A percentile compares a stretch with the other conserved stretches of the same genome.
Evolutionary conservation across 2,113 vertebrate genomes (phyloP).

Genomic region (Choloepus hoffmanni): DNA sequence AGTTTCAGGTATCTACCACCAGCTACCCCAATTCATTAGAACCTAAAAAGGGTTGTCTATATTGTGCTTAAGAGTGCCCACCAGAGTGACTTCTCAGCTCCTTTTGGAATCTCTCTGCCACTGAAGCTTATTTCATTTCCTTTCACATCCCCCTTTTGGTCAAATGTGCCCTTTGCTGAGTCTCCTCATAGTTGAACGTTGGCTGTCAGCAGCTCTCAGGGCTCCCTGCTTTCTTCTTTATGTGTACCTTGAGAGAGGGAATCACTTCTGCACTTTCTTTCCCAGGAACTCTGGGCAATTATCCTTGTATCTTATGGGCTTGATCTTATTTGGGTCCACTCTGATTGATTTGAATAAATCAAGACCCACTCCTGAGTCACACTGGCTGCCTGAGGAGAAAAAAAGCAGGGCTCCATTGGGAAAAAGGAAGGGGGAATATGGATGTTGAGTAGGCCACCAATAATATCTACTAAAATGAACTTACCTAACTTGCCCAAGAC

Average conservation of each 20-base stretch:
- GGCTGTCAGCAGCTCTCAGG: background rate
- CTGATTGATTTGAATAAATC: background rate
- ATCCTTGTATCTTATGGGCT: background rate
- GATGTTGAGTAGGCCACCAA: background rate
- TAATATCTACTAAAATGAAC: background rate
- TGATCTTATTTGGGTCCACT: background rate
- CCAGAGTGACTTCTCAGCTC: too few species aligned
- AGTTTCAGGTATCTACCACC: too few species aligned
- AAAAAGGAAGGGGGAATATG: background rate
- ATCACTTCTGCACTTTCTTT: slow-evolving; percentile 9
- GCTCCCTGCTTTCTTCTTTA: background rate
- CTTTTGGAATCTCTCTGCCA: too few species aligned
- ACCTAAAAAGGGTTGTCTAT: too few species aligned
- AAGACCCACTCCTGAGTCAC: background rate
- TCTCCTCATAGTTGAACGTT: background rate
- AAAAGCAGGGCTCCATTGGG: background rate
- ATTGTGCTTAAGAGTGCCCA: too few species aligned
- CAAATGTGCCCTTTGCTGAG: background rate
- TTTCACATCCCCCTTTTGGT: background rate
- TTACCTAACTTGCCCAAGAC: background rate
- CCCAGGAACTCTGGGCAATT: background rate
- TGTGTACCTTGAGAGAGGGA: background rate
- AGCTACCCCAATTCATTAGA: too few species aligned
- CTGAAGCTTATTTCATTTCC: too few species aligned
- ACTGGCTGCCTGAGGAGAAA: background rate